phyloP scores from a whole-genome alignment of 2,797 vertebrate genomes.

The Lagorchestes hirsutus region DNA sequence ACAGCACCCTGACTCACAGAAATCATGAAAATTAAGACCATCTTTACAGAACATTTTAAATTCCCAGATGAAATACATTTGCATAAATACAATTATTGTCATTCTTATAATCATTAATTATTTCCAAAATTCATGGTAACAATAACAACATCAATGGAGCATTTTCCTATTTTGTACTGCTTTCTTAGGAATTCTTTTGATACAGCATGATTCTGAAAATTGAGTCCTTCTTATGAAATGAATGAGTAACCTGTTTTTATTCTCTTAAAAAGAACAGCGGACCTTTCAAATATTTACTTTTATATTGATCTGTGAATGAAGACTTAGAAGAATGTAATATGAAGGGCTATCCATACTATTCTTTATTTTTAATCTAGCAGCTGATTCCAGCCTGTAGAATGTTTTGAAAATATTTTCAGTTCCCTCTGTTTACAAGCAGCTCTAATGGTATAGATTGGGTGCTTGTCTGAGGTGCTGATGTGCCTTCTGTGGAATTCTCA shows the following conservation, averaged over 20 bases:
- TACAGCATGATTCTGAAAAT: conserved; percentile 44
- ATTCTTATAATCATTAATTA: conserved; percentile 12
- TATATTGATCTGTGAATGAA: conserved; percentile 38
- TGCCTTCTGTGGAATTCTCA: conserved; percentile 78
- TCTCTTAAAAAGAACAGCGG: conserved; percentile 54
- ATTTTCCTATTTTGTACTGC: conserved; percentile 39
- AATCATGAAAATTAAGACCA: neutral
- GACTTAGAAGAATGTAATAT: conserved; percentile 66
- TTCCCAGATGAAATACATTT: conserved; percentile 16
- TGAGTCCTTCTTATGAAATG: conserved; percentile 37
- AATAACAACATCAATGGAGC: neutral
- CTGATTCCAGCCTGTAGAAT: conserved; percentile 75
- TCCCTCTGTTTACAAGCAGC: conserved; percentile 77
- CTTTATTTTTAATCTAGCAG: conserved; percentile 66
- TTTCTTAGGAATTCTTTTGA: conserved; percentile 49
- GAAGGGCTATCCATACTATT: conserved; percentile 46
- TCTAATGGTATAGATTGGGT: conserved; percentile 69
- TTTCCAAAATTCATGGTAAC: neutral
- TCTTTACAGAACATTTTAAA: conserved; percentile 22
- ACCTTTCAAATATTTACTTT: conserved; percentile 77
- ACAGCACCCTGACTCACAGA: neutral
- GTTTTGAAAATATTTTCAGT: conserved; percentile 68
- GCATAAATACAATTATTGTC: neutral
- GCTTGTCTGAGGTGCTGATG: conserved; percentile 77
- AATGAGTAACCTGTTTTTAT: conserved; percentile 56